A percentile compares a stretch with the other conserved stretches of the same genome.
These are phyloP conservation scores for Ganaspis brasiliensis DNA, from an alignment of 2,888 invertebrate genomes.

Conservation along the genomic window DNA sequence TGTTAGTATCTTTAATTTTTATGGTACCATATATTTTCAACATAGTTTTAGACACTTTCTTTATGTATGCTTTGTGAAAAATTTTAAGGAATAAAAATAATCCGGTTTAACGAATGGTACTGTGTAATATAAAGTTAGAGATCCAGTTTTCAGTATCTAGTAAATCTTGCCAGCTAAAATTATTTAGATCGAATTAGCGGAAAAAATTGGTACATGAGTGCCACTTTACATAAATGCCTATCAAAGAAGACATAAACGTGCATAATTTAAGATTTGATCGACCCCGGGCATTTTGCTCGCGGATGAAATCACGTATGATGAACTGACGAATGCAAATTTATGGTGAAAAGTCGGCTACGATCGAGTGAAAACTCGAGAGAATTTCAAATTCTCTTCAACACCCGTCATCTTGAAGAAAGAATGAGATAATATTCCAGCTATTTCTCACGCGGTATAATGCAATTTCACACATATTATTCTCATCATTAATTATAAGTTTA, in stretches of 20 bases:
- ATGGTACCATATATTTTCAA: no score
- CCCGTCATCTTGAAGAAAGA: neutral
- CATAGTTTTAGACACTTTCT: no score
- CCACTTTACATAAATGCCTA: constrained; percentile 38
- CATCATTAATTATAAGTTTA: neutral
- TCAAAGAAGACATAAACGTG: constrained; percentile 31
- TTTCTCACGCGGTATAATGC: constrained; percentile 14
- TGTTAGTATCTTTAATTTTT: no score
- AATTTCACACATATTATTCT: constrained; percentile 4
- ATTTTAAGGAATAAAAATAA: neutral
- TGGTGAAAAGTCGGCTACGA: constrained; percentile 26
- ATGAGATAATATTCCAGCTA: constrained; percentile 11
- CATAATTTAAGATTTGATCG: constrained; percentile 38
- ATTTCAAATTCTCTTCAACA: constrained; percentile 20
- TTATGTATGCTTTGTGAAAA: neutral
- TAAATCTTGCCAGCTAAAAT: neutral
- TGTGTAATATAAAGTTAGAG: no score
- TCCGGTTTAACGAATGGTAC: neutral
- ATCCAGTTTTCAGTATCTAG: neutral
- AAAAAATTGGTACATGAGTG: constrained; percentile 28
- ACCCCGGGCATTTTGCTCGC: constrained; percentile 27
- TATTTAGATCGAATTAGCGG: constrained; percentile 33
- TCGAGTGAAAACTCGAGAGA: constrained; percentile 30
- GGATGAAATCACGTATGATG: constrained; percentile 38
- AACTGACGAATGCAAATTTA: constrained; percentile 41